Evolutionary conservation across 2,113 vertebrate species (phyloP).

Genomic region (Climacteris rufus): DNA sequence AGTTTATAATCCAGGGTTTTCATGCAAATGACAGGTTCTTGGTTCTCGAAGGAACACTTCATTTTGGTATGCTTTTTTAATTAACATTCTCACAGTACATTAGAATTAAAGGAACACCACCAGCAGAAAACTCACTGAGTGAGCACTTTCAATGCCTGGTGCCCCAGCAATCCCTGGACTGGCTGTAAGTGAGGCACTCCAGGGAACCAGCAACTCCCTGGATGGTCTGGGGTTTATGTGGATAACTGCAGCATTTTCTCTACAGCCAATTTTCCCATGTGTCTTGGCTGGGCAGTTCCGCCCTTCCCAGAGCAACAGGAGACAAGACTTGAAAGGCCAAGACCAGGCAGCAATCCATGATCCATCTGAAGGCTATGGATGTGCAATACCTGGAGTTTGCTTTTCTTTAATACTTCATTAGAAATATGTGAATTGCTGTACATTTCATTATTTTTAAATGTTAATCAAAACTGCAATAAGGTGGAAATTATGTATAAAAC

Average conservation of each 20-base stretch:
- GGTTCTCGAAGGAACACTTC: slow-evolving; percentile 11
- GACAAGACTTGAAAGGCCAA: not conserved
- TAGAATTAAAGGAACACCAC: slow-evolving; percentile 19
- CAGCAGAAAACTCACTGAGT: not conserved
- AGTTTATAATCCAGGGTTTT: slow-evolving; percentile 49
- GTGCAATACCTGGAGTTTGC: not conserved
- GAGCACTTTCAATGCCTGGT: not conserved
- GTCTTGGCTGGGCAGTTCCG: not conserved
- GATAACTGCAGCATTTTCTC: not conserved
- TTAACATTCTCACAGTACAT: not conserved
- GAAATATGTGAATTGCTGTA: not conserved
- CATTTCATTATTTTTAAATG: not conserved
- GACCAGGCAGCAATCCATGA: not conserved
- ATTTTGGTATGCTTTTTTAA: slow-evolving; percentile 16
- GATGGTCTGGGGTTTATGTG: not conserved
- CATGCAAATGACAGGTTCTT: slow-evolving; percentile 52
- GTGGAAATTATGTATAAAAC: not conserved
- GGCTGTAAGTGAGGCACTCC: not conserved
- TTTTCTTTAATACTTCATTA: not conserved
- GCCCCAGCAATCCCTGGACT: not conserved
- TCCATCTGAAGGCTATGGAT: not conserved
- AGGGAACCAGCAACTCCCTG: not conserved
- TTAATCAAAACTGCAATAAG: not conserved
- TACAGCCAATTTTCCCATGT: not conserved
- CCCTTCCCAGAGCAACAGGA: not conserved